phyloP scores from a whole-genome alignment of 2,888 invertebrate species.

The Romanomermis culicivorax region DNA sequence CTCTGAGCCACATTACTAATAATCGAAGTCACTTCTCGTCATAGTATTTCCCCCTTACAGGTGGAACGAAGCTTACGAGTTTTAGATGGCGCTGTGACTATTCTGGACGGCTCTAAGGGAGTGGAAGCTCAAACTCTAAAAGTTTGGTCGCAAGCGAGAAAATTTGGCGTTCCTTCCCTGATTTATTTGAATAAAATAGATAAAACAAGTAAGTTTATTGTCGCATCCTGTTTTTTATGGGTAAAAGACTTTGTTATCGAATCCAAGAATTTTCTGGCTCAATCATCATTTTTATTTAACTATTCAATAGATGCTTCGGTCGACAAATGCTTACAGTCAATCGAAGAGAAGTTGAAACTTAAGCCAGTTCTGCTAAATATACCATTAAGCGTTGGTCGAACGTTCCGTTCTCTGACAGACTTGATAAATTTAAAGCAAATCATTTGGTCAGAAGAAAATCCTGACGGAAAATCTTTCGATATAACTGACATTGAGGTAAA shows the following conservation, averaged over 20 bases:
- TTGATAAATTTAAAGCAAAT: constrained; percentile 49
- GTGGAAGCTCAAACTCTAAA: constrained; percentile 93
- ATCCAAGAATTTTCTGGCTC: not conserved
- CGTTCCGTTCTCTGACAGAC: constrained; percentile 46
- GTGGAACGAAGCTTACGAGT: constrained; percentile 82
- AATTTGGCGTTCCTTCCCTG: constrained; percentile 59
- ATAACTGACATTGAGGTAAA: no score
- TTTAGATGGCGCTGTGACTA: constrained; percentile 71
- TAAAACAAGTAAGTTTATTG: constrained; percentile 47
- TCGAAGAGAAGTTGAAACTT: constrained; percentile 48
- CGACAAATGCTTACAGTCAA: constrained; percentile 44
- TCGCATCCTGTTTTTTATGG: no score
- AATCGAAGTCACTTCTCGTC: no score
- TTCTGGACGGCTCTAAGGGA: constrained; percentile 80
- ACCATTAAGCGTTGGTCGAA: constrained; percentile 37
- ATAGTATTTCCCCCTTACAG: constrained; percentile 33
- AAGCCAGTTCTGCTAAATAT: constrained; percentile 47
- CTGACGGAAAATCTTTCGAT: no score
- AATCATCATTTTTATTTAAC: not conserved
- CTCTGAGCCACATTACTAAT: no score
- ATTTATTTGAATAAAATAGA: constrained; percentile 95
- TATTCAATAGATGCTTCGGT: constrained; percentile 27
- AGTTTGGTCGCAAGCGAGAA: constrained; percentile 84
- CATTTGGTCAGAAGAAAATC: constrained; percentile 39
- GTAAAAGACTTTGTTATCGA: no score